Percentiles rank a stretch among this genome's conserved stretches.
phyloP scores from a whole-genome alignment of 2,797 vertebrate species.

The Decapterus maruadsi region DNA sequence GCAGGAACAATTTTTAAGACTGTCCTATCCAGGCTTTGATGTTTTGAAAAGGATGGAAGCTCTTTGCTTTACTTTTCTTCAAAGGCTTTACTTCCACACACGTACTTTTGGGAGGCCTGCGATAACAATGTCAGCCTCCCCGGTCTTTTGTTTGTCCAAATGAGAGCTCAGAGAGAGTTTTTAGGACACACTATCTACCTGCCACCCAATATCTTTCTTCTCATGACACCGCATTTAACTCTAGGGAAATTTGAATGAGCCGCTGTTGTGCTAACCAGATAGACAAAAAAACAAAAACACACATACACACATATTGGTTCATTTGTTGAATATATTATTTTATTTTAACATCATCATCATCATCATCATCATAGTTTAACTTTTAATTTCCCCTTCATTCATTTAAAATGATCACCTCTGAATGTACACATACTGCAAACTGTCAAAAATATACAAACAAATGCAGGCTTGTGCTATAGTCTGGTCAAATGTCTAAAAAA shows the following conservation, averaged over 20 bases:
- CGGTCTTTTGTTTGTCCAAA: slow-evolving; percentile 37
- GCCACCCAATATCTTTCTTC: slow-evolving; percentile 17
- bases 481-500: slow-evolving; percentile 90
- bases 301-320: slow-evolving; percentile 31
- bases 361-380: slow-evolving; percentile 82
- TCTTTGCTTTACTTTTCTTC: slow-evolving; percentile 62
- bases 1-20: slow-evolving; percentile 36
- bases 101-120: slow-evolving; percentile 23
- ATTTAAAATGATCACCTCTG: slow-evolving; percentile 89
- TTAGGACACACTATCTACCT: slow-evolving; percentile 15
- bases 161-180: slow-evolving; percentile 27
- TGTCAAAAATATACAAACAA: slow-evolving; percentile 91
- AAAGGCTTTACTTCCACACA: slow-evolving; percentile 48
- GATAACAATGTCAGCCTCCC: slow-evolving; percentile 38
- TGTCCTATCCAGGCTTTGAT: slow-evolving; percentile 58
- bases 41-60: slow-evolving; percentile 44
- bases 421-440: slow-evolving; percentile 91
- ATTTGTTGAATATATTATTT: slow-evolving; percentile 89
- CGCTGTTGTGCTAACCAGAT: not conserved
- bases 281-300: slow-evolving; percentile 6
- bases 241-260: not conserved
- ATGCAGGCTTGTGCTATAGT: slow-evolving; percentile 92
- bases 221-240: not conserved
- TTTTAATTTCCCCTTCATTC: slow-evolving; percentile 87
- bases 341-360: slow-evolving; percentile 84